phyloP scores from a whole-genome alignment of 2,113 vertebrate genomes.

The Nettapus auritus region DNA sequence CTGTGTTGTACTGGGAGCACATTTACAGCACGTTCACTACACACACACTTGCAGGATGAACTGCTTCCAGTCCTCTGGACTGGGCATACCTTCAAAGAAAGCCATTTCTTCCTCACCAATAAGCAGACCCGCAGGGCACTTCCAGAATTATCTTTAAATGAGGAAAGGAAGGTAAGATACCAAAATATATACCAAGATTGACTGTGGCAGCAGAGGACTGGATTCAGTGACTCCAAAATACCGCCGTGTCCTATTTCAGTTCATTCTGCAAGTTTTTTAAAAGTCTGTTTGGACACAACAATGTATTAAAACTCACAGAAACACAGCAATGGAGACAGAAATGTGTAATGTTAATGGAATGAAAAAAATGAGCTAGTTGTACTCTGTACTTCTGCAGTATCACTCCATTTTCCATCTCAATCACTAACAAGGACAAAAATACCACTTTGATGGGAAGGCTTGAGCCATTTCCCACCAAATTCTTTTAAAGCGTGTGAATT shows the following conservation, averaged over 20 bases:
- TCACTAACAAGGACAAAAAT: neutral
- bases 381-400: neutral
- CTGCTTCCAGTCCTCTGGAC: neutral
- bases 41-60: neutral
- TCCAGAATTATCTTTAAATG: neutral
- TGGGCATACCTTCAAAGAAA: neutral
- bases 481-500: neutral
- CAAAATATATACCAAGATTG: neutral
- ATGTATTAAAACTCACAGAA: neutral
- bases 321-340: neutral
- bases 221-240: slow-evolving; percentile 5
- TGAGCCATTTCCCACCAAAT: neutral
- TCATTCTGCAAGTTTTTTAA: slow-evolving; percentile 26
- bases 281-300: neutral
- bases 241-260: neutral
- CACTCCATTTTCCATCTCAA: neutral
- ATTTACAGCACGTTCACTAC: neutral
- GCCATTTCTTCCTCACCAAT: neutral
- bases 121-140: neutral
- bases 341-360: neutral
- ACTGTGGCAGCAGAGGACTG: neutral
- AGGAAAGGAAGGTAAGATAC: neutral
- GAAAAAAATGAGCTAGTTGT: neutral
- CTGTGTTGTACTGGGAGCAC: neutral
- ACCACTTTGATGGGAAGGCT: neutral